These are phyloP conservation scores for Eulithis prunata DNA, from an alignment of 2,888 invertebrate genomes.

Conservation along the genomic window DNA sequence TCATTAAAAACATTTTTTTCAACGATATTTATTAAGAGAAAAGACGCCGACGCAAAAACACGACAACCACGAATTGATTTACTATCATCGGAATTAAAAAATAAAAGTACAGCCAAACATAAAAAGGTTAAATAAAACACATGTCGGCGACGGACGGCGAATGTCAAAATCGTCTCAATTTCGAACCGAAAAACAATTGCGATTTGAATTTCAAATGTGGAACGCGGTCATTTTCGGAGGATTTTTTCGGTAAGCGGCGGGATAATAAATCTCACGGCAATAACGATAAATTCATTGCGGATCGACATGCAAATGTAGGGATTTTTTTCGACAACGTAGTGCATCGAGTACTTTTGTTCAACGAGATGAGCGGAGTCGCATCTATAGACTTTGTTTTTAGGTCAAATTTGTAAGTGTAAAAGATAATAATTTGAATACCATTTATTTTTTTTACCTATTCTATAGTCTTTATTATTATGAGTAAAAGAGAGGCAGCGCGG, in stretches of 20 bases:
- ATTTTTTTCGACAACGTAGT: constrained; percentile 72
- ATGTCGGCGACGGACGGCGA: constrained; percentile 68
- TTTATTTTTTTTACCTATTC: no score
- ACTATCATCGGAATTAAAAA: constrained; percentile 57
- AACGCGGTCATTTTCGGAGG: constrained; percentile 74
- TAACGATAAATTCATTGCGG: constrained; percentile 84
- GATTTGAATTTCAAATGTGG: constrained; percentile 80
- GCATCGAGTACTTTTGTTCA: constrained; percentile 67
- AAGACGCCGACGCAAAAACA: constrained; percentile 50
- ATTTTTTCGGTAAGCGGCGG: constrained; percentile 76
- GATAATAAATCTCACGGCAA: constrained; percentile 80
- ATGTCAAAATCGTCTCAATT: constrained; percentile 83
- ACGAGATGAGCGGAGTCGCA: constrained; percentile 50
- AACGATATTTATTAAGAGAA: constrained; percentile 57
- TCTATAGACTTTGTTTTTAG: not conserved
- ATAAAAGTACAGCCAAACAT: constrained; percentile 51
- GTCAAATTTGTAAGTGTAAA: no score
- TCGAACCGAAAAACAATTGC: constrained; percentile 77
- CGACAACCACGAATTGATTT: constrained; percentile 69
- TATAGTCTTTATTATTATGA: no score
- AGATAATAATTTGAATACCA: no score
- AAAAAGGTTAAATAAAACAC: constrained; percentile 58
- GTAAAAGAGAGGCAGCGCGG: no score
- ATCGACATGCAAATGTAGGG: constrained; percentile 82
- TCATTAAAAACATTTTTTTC: constrained; percentile 70